Percentiles rank a stretch among this genome's conserved stretches.
Conservation (phyloP, 2,113 vertebrate genomes). For the Centropristis striata region DNA sequence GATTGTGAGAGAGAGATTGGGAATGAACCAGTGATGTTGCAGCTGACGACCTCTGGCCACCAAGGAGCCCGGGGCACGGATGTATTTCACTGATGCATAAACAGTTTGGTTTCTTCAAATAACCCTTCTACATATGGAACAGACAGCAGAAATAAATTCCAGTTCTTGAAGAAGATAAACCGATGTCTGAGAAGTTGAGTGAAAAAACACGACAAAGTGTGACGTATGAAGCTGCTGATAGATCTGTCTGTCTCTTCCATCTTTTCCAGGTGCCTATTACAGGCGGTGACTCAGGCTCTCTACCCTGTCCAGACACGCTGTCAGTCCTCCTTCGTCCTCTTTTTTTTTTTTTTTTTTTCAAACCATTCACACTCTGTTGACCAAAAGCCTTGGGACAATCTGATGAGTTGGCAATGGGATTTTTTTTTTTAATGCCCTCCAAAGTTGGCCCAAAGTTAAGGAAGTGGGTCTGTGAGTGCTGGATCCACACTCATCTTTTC, state of each 20-base stretch:
- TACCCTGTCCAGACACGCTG: constrained; percentile 58
- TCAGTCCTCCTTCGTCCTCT: constrained; percentile 56
- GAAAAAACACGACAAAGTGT: background rate
- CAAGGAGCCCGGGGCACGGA: background rate
- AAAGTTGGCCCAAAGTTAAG: constrained; percentile 27
- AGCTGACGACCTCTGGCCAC: background rate
- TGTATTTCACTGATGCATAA: background rate
- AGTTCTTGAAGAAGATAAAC: background rate
- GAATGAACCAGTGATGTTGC: background rate
- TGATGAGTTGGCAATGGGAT: constrained; percentile 51
- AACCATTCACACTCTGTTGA: constrained; percentile 51
- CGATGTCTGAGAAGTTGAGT: background rate
- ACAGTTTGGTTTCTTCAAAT: background rate
- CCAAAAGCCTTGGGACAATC: constrained; percentile 69
- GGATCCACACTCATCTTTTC: constrained; percentile 39
- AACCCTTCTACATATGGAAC: too few species aligned
- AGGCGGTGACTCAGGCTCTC: constrained; percentile 84
- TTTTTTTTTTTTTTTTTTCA: constrained; percentile 52
- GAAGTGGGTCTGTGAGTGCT: constrained; percentile 49
- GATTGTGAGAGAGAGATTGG: background rate
- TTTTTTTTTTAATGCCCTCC: constrained; percentile 22
- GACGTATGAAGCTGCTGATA: constrained; percentile 14
- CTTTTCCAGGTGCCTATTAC: constrained; percentile 84
- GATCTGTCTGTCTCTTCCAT: constrained; percentile 35
- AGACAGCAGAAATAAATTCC: background rate